Base-by-base conservation (phyloP, 2,113 vertebrate genomes). In the Seriola rivoliana region DNA sequence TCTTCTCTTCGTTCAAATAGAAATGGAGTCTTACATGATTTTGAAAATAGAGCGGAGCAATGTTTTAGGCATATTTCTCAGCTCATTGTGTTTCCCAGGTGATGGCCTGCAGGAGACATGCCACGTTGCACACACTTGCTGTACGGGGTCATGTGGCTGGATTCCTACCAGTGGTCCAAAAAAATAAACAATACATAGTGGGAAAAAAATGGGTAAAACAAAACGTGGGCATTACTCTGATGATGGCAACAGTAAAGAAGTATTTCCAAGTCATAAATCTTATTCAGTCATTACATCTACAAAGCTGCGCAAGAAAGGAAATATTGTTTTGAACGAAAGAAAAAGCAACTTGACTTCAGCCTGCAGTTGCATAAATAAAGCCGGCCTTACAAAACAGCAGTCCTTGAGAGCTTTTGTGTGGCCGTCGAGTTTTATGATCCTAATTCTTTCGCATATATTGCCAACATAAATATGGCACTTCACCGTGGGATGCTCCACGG, bases 401-500 rank as follows among this genome's bases (percentile, higher is more conserved):
- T 81, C 91, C 95, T 95, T 96, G 95, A 95, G 95, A 96, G 96
- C 95, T 97, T 89, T 96, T 97, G 96, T 97, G 96, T 97, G 97
- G 97, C 96, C 96, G 93, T 95, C 94, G 94, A 96, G 95, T 98
- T 99, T 99, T 99, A 99, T 74, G 96, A 96, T 96, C 96, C 97
- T 96, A 97, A 97, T 98, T 97, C 97, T 97, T 96, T 97, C 84
- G 93, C 96, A 96, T 97, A 97, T 98, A 98, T 98, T 97, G 97
- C 97, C 96, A 97, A 96, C 97, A 97, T 98, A 98, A 99, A 99
- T 98, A 99, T 95, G 96, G 94, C 6, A 83, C 95, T 94, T 94
- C 97, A 93, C 97, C 88, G 92, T 93, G 95, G 97, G 96, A 96
- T 93, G 93, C 95, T 97, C 97, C 95, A 79, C 91, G 71, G 97